Evolutionary conservation across 1,140 invertebrate genomes (phyloP).

Genomic region (Holotrichia oblita): DNA sequence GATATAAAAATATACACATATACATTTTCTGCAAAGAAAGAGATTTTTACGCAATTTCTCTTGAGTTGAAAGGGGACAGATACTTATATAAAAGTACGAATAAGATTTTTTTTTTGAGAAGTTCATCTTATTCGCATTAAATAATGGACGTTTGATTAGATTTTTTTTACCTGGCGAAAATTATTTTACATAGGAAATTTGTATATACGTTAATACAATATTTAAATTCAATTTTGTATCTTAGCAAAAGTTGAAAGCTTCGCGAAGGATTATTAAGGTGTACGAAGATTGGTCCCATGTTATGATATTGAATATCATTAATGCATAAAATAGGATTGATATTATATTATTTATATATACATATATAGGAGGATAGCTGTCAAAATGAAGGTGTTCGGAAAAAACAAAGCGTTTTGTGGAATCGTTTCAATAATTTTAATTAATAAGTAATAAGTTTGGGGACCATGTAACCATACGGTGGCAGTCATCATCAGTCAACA

Average conservation of each 20-base stretch:
- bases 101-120: constrained; percentile 20
- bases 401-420: too few relatives aligned
- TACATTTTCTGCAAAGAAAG: neutral
- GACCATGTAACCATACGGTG: too few relatives aligned
- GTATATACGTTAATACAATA: neutral
- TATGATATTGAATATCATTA: neutral
- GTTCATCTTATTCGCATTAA: neutral
- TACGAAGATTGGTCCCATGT: constrained; percentile 12
- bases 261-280: neutral
- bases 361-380: too few relatives aligned
- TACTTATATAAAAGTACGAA: neutral
- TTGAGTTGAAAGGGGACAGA: neutral
- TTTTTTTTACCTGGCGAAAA: neutral
- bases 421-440: too few relatives aligned
- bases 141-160: constrained; percentile 29
- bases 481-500: too few relatives aligned
- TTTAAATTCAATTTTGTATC: neutral
- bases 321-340: neutral
- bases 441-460: too few relatives aligned
- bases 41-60: neutral
- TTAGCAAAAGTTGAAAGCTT: neutral
- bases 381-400: too few relatives aligned
- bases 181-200: constrained; percentile 15
- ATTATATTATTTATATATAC: neutral
- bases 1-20: neutral